A percentile compares a stretch with the other conserved stretches of the same genome.
Conservation (phyloP, 1,140 invertebrate genomes). For the Gerris buenoi region DNA sequence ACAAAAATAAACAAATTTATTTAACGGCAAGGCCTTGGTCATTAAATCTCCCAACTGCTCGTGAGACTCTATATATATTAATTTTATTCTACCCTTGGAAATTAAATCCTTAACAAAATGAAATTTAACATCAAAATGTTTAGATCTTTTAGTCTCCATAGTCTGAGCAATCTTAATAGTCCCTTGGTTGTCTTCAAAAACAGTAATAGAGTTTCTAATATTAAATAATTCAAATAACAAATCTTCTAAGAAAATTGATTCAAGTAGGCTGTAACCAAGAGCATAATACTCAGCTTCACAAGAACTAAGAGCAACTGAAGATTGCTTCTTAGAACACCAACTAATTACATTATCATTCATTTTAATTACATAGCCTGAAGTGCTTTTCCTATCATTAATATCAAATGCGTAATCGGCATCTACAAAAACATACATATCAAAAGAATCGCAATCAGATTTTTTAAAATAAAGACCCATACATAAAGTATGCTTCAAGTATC, state of each 20-base stretch:
- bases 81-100: neutral
- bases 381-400: neutral
- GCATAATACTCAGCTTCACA: constrained; percentile 6
- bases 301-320: neutral
- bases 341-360: neutral
- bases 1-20: neutral
- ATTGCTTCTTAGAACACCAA: constrained; percentile 6
- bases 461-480: neutral
- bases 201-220: neutral
- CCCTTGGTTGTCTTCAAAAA: neutral
- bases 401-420: neutral
- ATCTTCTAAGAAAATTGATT: neutral
- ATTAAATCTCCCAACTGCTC: neutral
- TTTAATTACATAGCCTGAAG: neutral
- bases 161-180: neutral
- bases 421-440: neutral
- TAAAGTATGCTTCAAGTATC: neutral
- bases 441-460: neutral
- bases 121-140: neutral
- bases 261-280: neutral
- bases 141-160: neutral
- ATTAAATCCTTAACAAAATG: neutral
- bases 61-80: neutral
- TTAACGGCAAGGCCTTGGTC: neutral
- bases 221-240: neutral